phyloP scores from a whole-genome alignment of 1,140 invertebrate genomes.

The Anoplolepis gracilipes region DNA sequence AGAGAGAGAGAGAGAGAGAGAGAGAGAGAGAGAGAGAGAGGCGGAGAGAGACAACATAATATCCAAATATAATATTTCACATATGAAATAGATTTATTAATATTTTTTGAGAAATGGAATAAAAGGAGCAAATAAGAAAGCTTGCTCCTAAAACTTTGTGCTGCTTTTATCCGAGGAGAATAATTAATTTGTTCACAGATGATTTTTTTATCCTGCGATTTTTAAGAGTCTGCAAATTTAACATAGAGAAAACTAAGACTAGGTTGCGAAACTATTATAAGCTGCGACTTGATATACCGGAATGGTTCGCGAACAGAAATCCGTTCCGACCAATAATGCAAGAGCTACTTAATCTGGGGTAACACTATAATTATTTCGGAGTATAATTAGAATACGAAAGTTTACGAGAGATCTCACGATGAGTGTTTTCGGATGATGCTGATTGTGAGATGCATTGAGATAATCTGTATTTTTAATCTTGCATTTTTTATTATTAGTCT shows the following conservation, averaged over 20 bases:
- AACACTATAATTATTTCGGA: constrained; percentile 42
- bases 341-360: constrained; percentile 87
- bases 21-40: too few relatives aligned
- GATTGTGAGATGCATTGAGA: not conserved
- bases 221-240: constrained; percentile 88
- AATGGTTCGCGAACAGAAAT: constrained; percentile 88
- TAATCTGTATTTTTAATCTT: not conserved
- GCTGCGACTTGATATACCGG: constrained; percentile 85
- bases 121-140: not conserved
- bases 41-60: too few relatives aligned
- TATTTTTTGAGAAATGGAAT: too few relatives aligned
- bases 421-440: too few relatives aligned
- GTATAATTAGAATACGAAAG: not conserved
- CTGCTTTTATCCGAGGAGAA: not conserved
- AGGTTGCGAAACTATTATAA: constrained; percentile 88
- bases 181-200: constrained; percentile 77
- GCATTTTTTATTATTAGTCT: not conserved
- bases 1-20: too few relatives aligned
- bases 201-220: constrained; percentile 88
- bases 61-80: too few relatives aligned
- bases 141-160: not conserved
- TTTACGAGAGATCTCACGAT: not conserved
- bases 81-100: not conserved
- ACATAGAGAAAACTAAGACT: constrained; percentile 86
- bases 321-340: constrained; percentile 87